These are phyloP conservation scores for Ctenoplectra terminalis DNA, from an alignment of 1,140 invertebrate species.

Conservation along the genomic window DNA sequence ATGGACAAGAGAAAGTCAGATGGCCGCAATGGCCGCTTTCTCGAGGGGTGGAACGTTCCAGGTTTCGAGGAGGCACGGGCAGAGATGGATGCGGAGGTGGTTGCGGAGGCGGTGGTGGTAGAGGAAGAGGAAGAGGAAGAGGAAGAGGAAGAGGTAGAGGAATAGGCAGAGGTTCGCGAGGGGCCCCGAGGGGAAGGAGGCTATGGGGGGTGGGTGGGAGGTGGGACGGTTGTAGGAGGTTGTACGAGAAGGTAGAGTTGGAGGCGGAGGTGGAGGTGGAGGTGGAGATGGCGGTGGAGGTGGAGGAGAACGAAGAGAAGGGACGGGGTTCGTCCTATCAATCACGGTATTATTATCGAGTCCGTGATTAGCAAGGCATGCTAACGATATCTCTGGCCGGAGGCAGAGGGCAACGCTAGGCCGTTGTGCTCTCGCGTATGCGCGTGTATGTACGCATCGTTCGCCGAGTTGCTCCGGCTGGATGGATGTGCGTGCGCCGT, in stretches of 20 bases:
- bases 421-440: slow-evolving; percentile 65
- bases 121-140: not conserved
- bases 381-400: slow-evolving; percentile 82
- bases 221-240: no score
- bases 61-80: slow-evolving; percentile 59
- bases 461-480: slow-evolving; percentile 46
- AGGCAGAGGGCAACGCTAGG: slow-evolving; percentile 75
- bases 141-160: slow-evolving; percentile 20
- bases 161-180: slow-evolving; percentile 65
- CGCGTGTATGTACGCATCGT: slow-evolving; percentile 55
- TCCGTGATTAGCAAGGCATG: slow-evolving; percentile 83
- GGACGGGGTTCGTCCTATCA: slow-evolving; percentile 81
- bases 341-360: slow-evolving; percentile 83
- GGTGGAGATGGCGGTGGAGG: slow-evolving; percentile 52
- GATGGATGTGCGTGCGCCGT: slow-evolving; percentile 57
- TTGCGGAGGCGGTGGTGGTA: not conserved
- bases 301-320: slow-evolving; percentile 59
- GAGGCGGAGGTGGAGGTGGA: slow-evolving; percentile 45
- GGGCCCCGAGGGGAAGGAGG: not conserved
- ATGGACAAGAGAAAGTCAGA: slow-evolving; percentile 65
- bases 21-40: slow-evolving; percentile 61
- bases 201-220: not conserved
- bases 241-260: slow-evolving; percentile 61
- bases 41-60: slow-evolving; percentile 67
- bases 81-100: slow-evolving; percentile 45